phyloP scores from a whole-genome alignment of 2,888 invertebrate genomes.

The Chalcis sispes region DNA sequence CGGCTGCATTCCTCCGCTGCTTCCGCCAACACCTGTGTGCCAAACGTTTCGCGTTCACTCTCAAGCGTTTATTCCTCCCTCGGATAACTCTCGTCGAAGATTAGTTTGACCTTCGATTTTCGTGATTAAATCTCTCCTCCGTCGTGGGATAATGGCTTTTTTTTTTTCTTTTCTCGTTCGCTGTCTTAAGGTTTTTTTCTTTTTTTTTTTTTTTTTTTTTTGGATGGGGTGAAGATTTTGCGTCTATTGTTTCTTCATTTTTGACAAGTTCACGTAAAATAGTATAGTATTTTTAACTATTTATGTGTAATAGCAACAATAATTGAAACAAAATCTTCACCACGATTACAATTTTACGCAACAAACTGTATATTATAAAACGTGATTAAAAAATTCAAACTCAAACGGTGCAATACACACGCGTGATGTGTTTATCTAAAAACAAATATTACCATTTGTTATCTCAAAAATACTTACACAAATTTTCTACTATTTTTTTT shows the following conservation, averaged over 20 bases:
- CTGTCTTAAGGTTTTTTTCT: background rate
- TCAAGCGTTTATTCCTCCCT: background rate
- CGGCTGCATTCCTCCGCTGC: conserved; percentile 27
- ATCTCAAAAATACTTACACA: too few species aligned
- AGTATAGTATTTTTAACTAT: too few species aligned
- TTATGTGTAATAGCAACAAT: too few species aligned
- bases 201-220: conserved; percentile 49
- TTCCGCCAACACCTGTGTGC: conserved; percentile 71
- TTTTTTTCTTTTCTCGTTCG: too few species aligned
- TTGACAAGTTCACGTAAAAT: too few species aligned
- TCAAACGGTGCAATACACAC: conserved; percentile 33
- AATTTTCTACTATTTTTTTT: background rate
- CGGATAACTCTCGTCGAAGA: background rate
- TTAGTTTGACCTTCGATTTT: background rate
- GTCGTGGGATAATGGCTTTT: too few species aligned
- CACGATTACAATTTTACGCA: background rate
- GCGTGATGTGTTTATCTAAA: conserved; percentile 2
- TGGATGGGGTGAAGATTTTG: background rate
- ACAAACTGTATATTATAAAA: conserved; percentile 1
- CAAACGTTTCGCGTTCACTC: too few species aligned
- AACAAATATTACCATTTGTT: too few species aligned
- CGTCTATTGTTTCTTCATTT: background rate
- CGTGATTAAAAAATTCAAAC: conserved; percentile 21
- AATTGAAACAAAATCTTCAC: conserved; percentile 27
- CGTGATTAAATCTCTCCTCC: background rate